Evolutionary conservation across 1,140 invertebrate genomes (phyloP).

Genomic region (Drosophila albomicans): DNA sequence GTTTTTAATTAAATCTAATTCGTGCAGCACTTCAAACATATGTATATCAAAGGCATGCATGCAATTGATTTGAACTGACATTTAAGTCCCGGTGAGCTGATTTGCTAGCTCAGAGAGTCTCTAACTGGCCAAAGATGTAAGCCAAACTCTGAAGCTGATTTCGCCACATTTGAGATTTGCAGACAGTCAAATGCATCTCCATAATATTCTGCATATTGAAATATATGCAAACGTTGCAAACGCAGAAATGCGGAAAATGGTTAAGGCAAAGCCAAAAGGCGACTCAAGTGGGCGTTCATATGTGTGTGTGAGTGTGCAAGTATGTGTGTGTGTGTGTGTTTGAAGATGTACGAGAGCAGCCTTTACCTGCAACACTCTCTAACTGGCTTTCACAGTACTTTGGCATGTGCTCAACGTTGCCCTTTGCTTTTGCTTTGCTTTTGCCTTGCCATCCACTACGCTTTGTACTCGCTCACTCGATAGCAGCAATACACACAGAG

Average conservation of each 20-base stretch:
- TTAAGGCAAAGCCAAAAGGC: neutral
- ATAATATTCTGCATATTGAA: slow-evolving; percentile 67
- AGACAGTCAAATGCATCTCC: slow-evolving; percentile 30
- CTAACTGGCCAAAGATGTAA: neutral
- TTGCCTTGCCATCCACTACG: neutral
- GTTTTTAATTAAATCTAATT: slow-evolving; percentile 39
- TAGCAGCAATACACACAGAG: neutral
- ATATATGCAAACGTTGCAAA: slow-evolving; percentile 71
- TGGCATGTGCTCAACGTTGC: neutral
- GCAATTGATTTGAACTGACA: slow-evolving; percentile 12
- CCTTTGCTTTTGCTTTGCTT: neutral
- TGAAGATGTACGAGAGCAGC: neutral
- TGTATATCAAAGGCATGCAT: neutral
- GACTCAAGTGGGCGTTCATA: neutral
- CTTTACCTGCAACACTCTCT: slow-evolving; percentile 1
- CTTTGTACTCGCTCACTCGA: neutral
- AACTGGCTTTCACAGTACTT: slow-evolving; percentile 1
- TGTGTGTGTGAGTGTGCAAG: no score
- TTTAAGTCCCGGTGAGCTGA: neutral
- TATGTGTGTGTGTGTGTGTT: neutral
- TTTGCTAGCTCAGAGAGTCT: neutral
- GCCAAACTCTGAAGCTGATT: neutral
- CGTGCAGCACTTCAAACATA: slow-evolving; percentile 2
- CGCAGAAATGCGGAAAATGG: slow-evolving; percentile 6
- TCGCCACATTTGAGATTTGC: neutral